Conservation (phyloP, 2,797 vertebrate species). For the Lateolabrax maculatus region DNA sequence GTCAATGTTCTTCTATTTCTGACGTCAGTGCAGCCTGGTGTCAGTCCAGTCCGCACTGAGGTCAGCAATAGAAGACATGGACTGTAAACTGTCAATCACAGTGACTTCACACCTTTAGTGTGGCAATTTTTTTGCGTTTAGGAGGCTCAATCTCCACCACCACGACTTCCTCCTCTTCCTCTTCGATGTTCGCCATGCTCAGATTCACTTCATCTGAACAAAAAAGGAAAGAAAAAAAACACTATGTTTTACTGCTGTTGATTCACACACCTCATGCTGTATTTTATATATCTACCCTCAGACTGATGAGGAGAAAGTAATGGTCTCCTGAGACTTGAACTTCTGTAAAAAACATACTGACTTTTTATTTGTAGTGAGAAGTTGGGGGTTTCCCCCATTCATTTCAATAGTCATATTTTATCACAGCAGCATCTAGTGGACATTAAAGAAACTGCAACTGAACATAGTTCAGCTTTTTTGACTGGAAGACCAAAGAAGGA, state of each 20-base stretch:
- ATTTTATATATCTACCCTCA: neutral
- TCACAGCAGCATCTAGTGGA: constrained; percentile 12
- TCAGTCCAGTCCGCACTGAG: no score
- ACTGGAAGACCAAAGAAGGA: neutral
- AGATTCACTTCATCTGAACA: constrained; percentile 85
- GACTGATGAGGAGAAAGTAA: neutral
- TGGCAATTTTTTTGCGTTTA: constrained; percentile 88
- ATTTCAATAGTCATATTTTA: neutral
- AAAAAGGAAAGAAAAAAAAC: constrained; percentile 9
- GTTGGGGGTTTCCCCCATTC: neutral
- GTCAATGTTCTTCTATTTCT: neutral
- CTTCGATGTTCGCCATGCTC: constrained; percentile 82
- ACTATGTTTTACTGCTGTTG: neutral
- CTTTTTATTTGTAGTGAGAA: neutral
- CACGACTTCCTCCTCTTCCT: constrained; percentile 81
- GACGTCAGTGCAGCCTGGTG: neutral
- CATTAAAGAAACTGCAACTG: neutral
- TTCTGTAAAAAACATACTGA: neutral
- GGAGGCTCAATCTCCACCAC: constrained; percentile 82
- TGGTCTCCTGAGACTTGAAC: neutral
- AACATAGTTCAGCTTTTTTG: neutral
- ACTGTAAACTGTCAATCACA: neutral
- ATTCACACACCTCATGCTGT: no score
- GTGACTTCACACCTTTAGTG: constrained; percentile 85
- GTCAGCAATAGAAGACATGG: no score